These are phyloP conservation scores for Heliconius congener DNA, from an alignment of 1,140 invertebrate genomes.

Conservation along the genomic window DNA sequence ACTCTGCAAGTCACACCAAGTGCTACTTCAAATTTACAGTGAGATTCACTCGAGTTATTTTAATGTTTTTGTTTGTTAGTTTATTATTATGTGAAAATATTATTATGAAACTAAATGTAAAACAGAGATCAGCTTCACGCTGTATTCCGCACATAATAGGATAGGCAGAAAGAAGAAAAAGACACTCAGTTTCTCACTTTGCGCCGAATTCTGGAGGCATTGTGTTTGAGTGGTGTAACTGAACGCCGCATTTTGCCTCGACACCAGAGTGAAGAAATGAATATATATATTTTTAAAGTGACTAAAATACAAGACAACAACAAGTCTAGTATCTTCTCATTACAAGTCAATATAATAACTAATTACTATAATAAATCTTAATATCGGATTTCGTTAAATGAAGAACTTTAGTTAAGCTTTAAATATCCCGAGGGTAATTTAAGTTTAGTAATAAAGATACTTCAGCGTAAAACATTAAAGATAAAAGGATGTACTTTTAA, in stretches of 20 bases:
- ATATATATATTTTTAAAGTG: too few species aligned
- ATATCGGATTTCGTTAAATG: slow-evolving; percentile 16
- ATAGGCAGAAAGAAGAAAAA: too few species aligned
- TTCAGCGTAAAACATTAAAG: slow-evolving; percentile 33
- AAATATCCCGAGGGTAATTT: slow-evolving; percentile 24
- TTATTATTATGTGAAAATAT: not conserved
- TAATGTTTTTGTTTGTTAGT: not conserved
- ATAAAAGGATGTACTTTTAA: slow-evolving; percentile 25
- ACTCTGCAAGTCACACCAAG: not conserved
- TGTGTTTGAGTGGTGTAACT: too few species aligned
- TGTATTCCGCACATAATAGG: too few species aligned
- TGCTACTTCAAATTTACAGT: not conserved
- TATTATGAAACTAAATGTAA: too few species aligned
- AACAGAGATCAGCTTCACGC: too few species aligned
- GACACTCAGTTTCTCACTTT: too few species aligned
- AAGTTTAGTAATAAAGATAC: slow-evolving; percentile 21
- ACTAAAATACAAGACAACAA: too few species aligned
- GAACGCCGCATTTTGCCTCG: too few species aligned
- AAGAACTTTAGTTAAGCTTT: slow-evolving; percentile 15
- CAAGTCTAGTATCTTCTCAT: not conserved
- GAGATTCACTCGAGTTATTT: not conserved
- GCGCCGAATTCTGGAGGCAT: too few species aligned
- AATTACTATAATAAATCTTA: slow-evolving; percentile 21
- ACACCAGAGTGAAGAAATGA: too few species aligned
- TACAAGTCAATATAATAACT: not conserved